Evolutionary conservation across 2,888 invertebrate species (phyloP).

Genomic region (Aporophyla nigra): DNA sequence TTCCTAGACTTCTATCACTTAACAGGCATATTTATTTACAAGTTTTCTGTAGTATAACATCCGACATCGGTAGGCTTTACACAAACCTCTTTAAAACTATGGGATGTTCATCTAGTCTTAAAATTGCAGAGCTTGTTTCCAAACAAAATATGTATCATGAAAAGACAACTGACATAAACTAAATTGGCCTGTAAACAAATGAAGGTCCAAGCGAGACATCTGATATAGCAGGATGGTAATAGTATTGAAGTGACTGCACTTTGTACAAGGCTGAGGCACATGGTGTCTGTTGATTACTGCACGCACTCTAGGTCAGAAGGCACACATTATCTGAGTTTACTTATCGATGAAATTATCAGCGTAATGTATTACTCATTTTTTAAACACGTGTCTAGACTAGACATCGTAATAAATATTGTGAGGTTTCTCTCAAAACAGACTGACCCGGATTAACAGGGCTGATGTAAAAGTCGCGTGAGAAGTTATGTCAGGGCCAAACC

Average conservation of each 20-base stretch:
- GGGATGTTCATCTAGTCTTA: no score
- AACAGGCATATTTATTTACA: not conserved
- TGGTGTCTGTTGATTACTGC: constrained; percentile 6
- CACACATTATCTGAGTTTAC: constrained; percentile 16
- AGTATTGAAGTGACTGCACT: constrained; percentile 22
- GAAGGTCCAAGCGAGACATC: not conserved
- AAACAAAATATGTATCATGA: not conserved
- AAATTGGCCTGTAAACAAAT: constrained; percentile 4
- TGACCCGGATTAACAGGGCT: constrained; percentile 29
- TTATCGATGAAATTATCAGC: constrained; percentile 37
- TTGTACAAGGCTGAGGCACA: constrained; percentile 24
- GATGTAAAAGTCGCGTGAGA: not conserved
- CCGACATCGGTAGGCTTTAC: not conserved
- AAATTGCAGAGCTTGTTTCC: no score
- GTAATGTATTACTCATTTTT: constrained; percentile 44
- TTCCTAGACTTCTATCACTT: not conserved
- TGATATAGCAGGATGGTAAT: not conserved
- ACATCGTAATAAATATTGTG: constrained; percentile 15
- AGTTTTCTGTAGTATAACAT: not conserved
- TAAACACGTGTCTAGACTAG: constrained; percentile 18
- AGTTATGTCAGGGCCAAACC: not conserved
- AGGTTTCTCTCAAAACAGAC: not conserved
- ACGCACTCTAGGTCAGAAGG: constrained; percentile 17
- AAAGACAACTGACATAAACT: not conserved
- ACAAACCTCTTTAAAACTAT: no score